These are phyloP conservation scores for Anableps anableps DNA, from an alignment of 2,797 vertebrate genomes.

Conservation along the genomic window DNA sequence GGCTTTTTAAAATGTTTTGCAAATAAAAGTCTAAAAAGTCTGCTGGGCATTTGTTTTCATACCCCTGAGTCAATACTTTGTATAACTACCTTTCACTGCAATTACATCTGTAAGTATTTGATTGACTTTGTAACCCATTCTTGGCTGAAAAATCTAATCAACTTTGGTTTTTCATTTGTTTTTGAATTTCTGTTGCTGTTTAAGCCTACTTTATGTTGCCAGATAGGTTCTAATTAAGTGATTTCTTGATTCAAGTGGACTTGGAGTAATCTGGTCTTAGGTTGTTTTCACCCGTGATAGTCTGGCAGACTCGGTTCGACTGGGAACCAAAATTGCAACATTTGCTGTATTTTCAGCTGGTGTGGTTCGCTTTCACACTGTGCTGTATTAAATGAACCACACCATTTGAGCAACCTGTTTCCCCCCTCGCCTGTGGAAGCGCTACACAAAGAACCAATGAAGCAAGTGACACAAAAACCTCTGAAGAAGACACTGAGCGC, in stretches of 20 bases:
- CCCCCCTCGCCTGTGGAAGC: background rate
- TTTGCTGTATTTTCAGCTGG: too few species aligned
- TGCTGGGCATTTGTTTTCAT: background rate
- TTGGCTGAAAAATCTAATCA: background rate
- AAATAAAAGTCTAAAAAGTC: conserved; percentile 2
- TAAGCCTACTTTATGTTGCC: background rate
- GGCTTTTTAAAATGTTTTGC: background rate
- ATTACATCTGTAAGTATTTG: background rate
- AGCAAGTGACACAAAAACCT: background rate
- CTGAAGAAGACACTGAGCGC: background rate
- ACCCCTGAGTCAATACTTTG: background rate
- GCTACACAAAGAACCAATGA: background rate
- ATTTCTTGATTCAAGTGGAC: background rate
- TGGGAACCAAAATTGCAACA: too few species aligned
- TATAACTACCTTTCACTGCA: background rate
- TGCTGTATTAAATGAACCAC: too few species aligned
- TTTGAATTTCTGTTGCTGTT: background rate
- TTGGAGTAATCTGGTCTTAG: background rate
- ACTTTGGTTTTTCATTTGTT: background rate
- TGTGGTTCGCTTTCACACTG: too few species aligned
- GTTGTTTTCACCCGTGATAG: too few species aligned
- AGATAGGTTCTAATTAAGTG: background rate
- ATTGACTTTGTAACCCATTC: background rate
- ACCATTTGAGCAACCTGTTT: background rate
- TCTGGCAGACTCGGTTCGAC: too few species aligned